These are phyloP conservation scores for Syngnathus acus DNA, from an alignment of 2,797 vertebrate genomes.

Conservation along the genomic window DNA sequence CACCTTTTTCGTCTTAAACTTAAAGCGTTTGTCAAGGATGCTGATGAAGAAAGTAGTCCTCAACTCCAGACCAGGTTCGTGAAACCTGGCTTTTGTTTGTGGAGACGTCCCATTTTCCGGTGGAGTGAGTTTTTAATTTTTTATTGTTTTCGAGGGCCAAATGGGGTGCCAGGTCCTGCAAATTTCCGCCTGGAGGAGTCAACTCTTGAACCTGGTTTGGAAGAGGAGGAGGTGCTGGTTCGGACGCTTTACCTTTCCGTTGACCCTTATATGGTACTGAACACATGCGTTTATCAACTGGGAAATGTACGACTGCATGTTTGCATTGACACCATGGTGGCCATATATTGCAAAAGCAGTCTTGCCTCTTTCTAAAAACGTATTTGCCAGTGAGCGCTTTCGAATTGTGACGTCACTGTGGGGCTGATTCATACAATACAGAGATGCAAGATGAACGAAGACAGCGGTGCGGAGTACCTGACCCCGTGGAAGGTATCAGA, in stretches of 20 bases:
- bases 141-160: constrained; percentile 61
- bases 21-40: constrained; percentile 21
- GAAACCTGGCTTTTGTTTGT: not conserved
- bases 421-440: constrained; percentile 32
- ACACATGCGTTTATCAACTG: not conserved
- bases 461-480: constrained; percentile 78
- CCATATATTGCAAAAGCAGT: not conserved
- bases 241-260: constrained; percentile 88
- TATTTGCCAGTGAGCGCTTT: too few relatives aligned
- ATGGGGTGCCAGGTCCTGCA: constrained; percentile 76
- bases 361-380: too few relatives aligned
- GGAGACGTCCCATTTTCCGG: not conserved
- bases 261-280: constrained; percentile 92
- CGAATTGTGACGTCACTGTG: not conserved
- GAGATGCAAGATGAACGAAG: constrained; percentile 92
- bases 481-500: constrained; percentile 77
- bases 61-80: constrained; percentile 64
- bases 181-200: constrained; percentile 80
- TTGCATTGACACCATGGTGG: not conserved
- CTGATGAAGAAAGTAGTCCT: constrained; percentile 63
- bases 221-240: constrained; percentile 74
- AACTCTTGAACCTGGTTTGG: constrained; percentile 61
- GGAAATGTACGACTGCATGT: not conserved
- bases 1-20: not conserved
- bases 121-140: not conserved